These are phyloP conservation scores for Philotrypesis tridentata DNA, from an alignment of 1,140 invertebrate genomes.

Conservation along the genomic window DNA sequence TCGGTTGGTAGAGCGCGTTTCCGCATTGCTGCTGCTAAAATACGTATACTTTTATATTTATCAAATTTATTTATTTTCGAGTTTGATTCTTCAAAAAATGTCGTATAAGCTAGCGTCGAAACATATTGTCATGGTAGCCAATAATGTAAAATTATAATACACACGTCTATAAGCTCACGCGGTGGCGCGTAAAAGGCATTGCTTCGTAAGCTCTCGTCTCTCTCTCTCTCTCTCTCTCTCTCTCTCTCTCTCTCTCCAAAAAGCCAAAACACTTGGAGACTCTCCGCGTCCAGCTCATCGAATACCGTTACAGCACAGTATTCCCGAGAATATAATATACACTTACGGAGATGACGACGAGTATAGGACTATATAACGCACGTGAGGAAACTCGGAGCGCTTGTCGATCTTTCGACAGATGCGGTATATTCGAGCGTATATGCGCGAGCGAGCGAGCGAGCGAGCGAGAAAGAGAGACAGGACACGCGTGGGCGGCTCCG, in stretches of 20 bases:
- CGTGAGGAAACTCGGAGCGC: not conserved
- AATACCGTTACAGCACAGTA: conserved; percentile 7
- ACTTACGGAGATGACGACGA: not conserved
- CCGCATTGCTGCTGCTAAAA: too few species aligned
- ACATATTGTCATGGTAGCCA: too few species aligned
- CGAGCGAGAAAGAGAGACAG: conserved; percentile 13
- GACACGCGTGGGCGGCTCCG: conserved; percentile 10
- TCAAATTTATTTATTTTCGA: too few species aligned
- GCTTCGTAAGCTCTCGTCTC: not conserved
- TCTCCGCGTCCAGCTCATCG: conserved; percentile 21
- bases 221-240: too few species aligned
- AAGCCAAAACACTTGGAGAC: not conserved
- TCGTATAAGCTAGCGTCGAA: too few species aligned
- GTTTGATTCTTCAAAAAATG: too few species aligned
- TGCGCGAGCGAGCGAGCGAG: not conserved
- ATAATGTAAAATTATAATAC: too few species aligned
- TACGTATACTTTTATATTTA: too few species aligned
- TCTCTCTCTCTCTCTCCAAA: too few species aligned
- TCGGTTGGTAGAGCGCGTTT: too few species aligned
- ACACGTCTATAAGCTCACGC: not conserved
- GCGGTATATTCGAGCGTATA: too few species aligned
- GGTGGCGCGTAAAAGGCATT: not conserved
- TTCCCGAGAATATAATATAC: not conserved
- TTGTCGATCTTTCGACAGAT: not conserved
- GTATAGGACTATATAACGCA: not conserved